Conservation (phyloP, 2,113 vertebrate genomes). For the Strigops habroptila region DNA sequence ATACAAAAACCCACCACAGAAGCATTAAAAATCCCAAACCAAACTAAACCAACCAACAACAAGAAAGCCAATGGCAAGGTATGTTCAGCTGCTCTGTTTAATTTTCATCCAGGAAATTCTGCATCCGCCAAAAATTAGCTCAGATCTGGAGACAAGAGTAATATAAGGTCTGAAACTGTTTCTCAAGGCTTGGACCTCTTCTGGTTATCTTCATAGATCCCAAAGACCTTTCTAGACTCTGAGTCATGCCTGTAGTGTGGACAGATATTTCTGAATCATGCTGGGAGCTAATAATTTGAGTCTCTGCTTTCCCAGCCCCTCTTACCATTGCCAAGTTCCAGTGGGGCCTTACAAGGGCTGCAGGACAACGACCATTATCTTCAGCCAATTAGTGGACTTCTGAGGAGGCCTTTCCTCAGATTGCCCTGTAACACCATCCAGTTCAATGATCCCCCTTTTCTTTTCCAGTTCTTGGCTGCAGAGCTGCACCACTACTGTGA, state of each 20-base stretch:
- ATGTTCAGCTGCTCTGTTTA: neutral
- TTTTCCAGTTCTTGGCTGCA: neutral
- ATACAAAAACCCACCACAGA: neutral
- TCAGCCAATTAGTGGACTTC: neutral
- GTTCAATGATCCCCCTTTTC: neutral
- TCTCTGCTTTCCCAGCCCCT: neutral
- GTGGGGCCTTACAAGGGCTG: neutral
- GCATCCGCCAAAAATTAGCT: neutral
- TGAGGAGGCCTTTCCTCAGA: neutral
- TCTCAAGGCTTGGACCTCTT: neutral
- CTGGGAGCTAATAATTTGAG: neutral
- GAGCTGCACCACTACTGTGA: neutral
- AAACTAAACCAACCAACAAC: neutral
- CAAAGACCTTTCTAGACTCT: neutral
- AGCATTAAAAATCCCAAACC: neutral
- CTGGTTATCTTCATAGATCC: neutral
- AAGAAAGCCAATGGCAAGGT: neutral
- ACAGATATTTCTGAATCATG: neutral
- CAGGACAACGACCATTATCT: neutral
- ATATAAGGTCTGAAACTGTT: neutral
- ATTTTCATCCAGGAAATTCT: neutral
- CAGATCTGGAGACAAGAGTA: neutral
- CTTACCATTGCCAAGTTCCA: neutral
- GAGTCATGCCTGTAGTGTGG: neutral
- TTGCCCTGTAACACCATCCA: accelerated